Evolutionary conservation across 2,797 vertebrate species (phyloP).

Genomic region (Cyprinella venusta): DNA sequence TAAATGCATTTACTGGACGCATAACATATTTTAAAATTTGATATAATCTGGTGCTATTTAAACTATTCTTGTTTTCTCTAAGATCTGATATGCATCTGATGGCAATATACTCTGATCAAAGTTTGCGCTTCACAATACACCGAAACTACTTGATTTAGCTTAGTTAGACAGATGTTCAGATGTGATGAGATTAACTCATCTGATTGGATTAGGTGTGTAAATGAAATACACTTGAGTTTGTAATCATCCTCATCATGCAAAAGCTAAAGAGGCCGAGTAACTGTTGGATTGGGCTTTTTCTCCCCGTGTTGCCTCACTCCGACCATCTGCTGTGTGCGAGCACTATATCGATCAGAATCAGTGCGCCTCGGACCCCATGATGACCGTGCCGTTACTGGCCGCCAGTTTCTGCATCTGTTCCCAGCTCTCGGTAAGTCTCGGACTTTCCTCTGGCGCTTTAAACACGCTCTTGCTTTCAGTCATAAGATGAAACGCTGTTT

Average conservation of each 20-base stretch:
- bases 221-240: slow-evolving; percentile 1
- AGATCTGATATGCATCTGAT: not conserved
- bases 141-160: not conserved
- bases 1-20: too few relatives aligned
- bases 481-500: not conserved
- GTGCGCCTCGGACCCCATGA: slow-evolving; percentile 86
- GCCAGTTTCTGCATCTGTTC: slow-evolving; percentile 81
- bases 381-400: slow-evolving; percentile 83
- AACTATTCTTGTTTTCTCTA: not conserved
- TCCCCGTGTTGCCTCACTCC: slow-evolving; percentile 64
- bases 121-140: not conserved
- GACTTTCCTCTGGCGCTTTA: slow-evolving; percentile 66
- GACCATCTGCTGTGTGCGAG: slow-evolving; percentile 85
- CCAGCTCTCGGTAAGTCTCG: slow-evolving; percentile 72
- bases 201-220: slow-evolving; percentile 2
- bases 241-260: not conserved
- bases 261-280: slow-evolving; percentile 58
- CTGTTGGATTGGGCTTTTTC: slow-evolving; percentile 56
- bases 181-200: slow-evolving; percentile 19
- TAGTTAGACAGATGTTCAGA: not conserved
- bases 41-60: not conserved
- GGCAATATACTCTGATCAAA: not conserved
- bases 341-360: slow-evolving; percentile 86
- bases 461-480: not conserved
- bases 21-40: too few relatives aligned